These are phyloP conservation scores for Clangula hyemalis DNA, from an alignment of 2,797 vertebrate species.

Conservation along the genomic window DNA sequence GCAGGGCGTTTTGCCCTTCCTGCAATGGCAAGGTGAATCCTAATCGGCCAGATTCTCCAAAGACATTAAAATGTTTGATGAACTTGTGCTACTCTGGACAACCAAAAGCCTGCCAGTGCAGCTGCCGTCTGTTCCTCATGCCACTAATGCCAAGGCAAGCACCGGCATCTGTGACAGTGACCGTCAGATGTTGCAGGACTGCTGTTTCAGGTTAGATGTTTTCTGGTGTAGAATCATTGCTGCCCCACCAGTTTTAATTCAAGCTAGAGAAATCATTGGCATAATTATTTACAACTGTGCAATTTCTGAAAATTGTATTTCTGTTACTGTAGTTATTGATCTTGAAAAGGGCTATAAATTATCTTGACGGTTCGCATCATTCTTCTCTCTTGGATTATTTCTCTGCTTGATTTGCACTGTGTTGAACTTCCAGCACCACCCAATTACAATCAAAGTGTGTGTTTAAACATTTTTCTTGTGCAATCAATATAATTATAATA, in stretches of 20 bases:
- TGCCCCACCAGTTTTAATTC: background rate
- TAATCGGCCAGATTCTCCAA: background rate
- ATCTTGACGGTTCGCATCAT: conserved; percentile 10
- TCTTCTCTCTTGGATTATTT: conserved; percentile 47
- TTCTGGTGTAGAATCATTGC: background rate
- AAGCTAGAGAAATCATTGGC: background rate
- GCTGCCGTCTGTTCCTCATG: background rate
- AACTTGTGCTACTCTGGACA: background rate
- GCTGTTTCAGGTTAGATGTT: background rate
- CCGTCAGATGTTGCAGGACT: too few relatives aligned
- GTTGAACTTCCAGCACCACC: conserved; percentile 54
- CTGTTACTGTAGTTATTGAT: conserved; percentile 30
- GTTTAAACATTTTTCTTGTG: conserved; percentile 30
- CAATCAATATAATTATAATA: background rate
- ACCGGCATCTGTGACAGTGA: too few relatives aligned
- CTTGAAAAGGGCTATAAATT: conserved; percentile 44
- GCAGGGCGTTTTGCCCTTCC: fast-evolving
- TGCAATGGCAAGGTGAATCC: background rate
- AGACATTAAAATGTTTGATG: background rate
- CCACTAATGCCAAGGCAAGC: fast-evolving
- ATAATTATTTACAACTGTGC: conserved; percentile 44
- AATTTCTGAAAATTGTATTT: conserved; percentile 27
- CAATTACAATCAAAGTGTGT: conserved; percentile 36
- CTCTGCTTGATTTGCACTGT: conserved; percentile 25
- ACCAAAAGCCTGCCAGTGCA: background rate